These are phyloP conservation scores for Megaceryle maxima DNA, from an alignment of 2,113 vertebrate genomes.

Conservation along the genomic window DNA sequence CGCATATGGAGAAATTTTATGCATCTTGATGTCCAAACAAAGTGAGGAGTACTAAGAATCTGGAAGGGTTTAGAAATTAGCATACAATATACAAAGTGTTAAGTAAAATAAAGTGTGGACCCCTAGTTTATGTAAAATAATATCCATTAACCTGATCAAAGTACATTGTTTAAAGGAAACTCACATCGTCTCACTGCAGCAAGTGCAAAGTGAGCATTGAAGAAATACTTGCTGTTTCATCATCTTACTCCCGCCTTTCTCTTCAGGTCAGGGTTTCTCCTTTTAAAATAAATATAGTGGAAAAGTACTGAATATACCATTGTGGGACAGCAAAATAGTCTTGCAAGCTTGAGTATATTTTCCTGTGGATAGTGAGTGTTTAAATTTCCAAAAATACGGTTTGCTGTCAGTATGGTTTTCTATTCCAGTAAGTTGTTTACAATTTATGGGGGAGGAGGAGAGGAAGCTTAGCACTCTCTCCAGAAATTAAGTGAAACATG, in stretches of 20 bases:
- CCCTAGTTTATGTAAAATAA: not conserved
- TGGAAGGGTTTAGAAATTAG: not conserved
- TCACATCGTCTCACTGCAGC: not conserved
- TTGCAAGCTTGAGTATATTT: slow-evolving; percentile 67
- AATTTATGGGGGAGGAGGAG: not conserved
- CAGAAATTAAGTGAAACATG: slow-evolving; percentile 43
- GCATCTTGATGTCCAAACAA: not conserved
- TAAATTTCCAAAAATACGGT: slow-evolving; percentile 72
- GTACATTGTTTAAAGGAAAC: not conserved
- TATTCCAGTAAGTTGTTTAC: slow-evolving; percentile 73
- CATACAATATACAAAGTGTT: not conserved
- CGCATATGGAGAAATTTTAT: not conserved
- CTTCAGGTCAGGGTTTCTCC: slow-evolving; percentile 1
- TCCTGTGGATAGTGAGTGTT: slow-evolving; percentile 70
- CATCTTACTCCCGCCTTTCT: slow-evolving; percentile 15
- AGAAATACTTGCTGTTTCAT: not conserved
- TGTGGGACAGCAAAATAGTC: slow-evolving; percentile 65
- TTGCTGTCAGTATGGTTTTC: slow-evolving; percentile 64
- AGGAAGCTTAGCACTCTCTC: not conserved
- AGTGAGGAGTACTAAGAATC: not conserved
- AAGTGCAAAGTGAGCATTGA: not conserved
- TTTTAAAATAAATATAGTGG: slow-evolving; percentile 42
- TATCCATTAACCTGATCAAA: not conserved
- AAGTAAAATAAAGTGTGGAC: not conserved
- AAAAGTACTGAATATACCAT: slow-evolving; percentile 68